These are phyloP conservation scores for Plumapathes pennacea DNA, from an alignment of 92 coral and sea anemone species.

Conservation along the genomic window DNA sequence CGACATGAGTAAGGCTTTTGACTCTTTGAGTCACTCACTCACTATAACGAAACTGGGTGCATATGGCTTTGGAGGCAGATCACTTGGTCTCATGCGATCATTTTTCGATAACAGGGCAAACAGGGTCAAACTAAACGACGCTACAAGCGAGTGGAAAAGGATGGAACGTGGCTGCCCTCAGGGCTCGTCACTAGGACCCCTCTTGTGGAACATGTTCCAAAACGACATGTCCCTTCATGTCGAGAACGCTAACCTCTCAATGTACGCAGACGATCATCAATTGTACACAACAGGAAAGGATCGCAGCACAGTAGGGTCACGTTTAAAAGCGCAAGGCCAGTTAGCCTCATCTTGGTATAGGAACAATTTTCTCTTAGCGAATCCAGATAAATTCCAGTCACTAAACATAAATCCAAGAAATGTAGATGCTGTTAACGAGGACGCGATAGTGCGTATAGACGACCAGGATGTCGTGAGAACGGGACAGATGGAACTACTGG, in stretches of 20 bases:
- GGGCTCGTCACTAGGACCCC: conserved; percentile 9
- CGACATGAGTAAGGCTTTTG: conserved; percentile 55
- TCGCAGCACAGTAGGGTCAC: background rate
- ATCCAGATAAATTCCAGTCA: conserved; percentile 42
- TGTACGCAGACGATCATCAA: conserved; percentile 26
- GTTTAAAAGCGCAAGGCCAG: conserved; percentile 9
- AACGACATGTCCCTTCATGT: conserved; percentile 1
- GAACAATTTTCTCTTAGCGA: conserved; percentile 23
- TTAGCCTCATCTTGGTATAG: conserved; percentile 13
- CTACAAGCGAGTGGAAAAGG: conserved; percentile 1
- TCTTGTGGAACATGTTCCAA: conserved; percentile 1
- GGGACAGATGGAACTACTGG: conserved; percentile 21
- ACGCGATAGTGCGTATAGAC: conserved; percentile 4
- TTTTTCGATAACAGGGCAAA: conserved; percentile 2
- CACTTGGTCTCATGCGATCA: conserved; percentile 4
- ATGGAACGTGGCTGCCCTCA: conserved; percentile 10
- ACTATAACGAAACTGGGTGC: conserved; percentile 26
- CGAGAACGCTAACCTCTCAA: background rate
- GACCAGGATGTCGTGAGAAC: conserved; percentile 10
- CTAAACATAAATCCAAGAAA: conserved; percentile 49
- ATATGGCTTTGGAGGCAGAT: conserved; percentile 9
- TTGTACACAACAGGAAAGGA: conserved; percentile 11
- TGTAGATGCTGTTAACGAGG: conserved; percentile 16
- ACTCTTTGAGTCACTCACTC: conserved; percentile 28
- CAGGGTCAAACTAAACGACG: conserved; percentile 8